These are phyloP conservation scores for Microchrysa polita DNA, from an alignment of 2,888 invertebrate species.

Conservation along the genomic window DNA sequence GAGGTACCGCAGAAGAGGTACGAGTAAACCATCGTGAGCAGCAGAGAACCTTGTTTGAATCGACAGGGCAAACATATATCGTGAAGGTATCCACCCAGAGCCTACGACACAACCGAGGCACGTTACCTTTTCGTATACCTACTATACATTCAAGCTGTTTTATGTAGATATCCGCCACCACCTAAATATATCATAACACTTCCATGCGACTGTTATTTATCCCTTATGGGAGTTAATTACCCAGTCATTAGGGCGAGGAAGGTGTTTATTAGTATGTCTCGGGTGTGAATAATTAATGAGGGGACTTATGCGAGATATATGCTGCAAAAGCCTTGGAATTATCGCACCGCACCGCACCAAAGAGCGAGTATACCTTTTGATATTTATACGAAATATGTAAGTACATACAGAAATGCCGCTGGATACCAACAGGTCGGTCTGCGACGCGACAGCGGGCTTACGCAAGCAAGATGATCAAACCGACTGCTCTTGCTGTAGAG, in stretches of 20 bases:
- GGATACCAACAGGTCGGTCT: constrained; percentile 7
- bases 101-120: neutral
- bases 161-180: constrained; percentile 7
- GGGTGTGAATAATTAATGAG: constrained; percentile 48
- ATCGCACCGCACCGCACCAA: neutral
- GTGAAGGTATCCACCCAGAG: neutral
- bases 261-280: constrained; percentile 55
- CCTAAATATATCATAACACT: constrained; percentile 45
- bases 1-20: neutral
- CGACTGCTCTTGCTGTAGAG: too few relatives aligned
- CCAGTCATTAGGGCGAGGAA: constrained; percentile 53
- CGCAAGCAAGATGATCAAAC: too few relatives aligned
- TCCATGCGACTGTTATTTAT: constrained; percentile 52
- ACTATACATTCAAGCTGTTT: too few relatives aligned
- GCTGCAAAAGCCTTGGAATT: neutral
- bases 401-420: too few relatives aligned
- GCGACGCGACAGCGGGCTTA: neutral
- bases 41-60: neutral
- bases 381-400: neutral
- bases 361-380: neutral
- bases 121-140: too few relatives aligned
- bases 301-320: constrained; percentile 38
- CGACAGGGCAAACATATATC: neutral
- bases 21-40: neutral
- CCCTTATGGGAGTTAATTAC: constrained; percentile 54